Evolutionary conservation across 2,888 invertebrate species (phyloP).

Genomic region (Cheilosia scutellata): DNA sequence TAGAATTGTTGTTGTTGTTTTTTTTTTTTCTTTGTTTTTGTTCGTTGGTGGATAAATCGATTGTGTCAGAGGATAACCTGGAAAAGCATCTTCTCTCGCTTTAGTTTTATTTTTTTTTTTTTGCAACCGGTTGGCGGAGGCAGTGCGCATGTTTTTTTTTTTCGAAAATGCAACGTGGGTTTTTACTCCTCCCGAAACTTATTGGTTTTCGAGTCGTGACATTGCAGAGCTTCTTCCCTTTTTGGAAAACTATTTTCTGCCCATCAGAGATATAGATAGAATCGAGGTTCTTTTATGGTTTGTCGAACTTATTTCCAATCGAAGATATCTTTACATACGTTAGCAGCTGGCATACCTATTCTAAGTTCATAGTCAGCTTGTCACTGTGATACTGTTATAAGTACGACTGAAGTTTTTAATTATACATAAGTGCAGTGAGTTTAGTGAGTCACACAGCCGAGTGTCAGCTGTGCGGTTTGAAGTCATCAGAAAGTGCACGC

Average conservation of each 20-base stretch:
- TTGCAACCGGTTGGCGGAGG: slow-evolving; percentile 53
- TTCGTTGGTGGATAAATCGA: slow-evolving; percentile 65
- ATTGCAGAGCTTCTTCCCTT: slow-evolving; percentile 47
- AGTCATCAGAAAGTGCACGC: too few species aligned
- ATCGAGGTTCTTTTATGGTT: slow-evolving; percentile 3
- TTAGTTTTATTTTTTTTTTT: slow-evolving; percentile 40
- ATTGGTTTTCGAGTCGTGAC: slow-evolving; percentile 65
- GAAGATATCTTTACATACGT: not conserved
- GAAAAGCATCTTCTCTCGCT: slow-evolving; percentile 58
- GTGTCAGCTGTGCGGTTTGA: too few species aligned
- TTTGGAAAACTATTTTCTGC: slow-evolving; percentile 53
- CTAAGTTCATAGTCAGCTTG: not conserved
- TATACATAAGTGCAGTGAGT: too few species aligned
- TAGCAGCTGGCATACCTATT: not conserved
- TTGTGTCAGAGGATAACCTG: slow-evolving; percentile 52
- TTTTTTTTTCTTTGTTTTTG: slow-evolving; percentile 33
- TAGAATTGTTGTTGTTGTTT: slow-evolving; percentile 51
- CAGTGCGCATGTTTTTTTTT: slow-evolving; percentile 57
- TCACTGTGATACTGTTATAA: too few species aligned
- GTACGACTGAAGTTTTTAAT: too few species aligned
- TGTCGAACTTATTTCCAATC: not conserved
- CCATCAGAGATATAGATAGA: slow-evolving; percentile 29
- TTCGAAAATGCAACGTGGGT: slow-evolving; percentile 69
- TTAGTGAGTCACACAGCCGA: too few species aligned
- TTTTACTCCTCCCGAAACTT: slow-evolving; percentile 42